Evolutionary conservation across 2,888 invertebrate genomes (phyloP).

Genomic region (Congeria kusceri): DNA sequence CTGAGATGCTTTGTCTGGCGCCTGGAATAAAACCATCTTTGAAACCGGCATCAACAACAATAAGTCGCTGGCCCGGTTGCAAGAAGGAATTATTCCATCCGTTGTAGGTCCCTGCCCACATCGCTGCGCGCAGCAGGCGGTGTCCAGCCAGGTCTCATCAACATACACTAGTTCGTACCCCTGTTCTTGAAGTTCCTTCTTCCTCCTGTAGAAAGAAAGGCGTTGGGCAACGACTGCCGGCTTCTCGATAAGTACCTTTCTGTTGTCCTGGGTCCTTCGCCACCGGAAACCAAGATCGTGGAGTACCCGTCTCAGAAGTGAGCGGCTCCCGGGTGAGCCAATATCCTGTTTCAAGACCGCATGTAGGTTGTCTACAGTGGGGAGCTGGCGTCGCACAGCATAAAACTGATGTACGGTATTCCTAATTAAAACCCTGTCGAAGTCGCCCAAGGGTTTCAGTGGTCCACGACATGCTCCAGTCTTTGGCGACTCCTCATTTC

Average conservation of each 20-base stretch:
- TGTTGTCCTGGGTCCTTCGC: constrained; percentile 24
- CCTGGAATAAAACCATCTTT: too few relatives aligned
- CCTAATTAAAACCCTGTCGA: constrained; percentile 12
- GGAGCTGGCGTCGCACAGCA: constrained; percentile 14
- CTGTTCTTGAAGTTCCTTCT: constrained; percentile 14
- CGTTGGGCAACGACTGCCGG: constrained; percentile 9
- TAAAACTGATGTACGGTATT: constrained; percentile 27
- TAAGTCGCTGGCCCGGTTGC: too few relatives aligned
- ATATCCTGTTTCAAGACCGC: constrained; percentile 2
- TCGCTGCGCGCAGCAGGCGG: constrained; percentile 23
- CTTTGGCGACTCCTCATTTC: too few relatives aligned
- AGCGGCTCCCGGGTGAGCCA: constrained; percentile 11
- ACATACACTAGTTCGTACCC: constrained; percentile 30
- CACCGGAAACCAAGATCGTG: constrained; percentile 16
- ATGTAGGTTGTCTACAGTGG: constrained; percentile 7
- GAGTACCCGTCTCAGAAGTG: constrained; percentile 5
- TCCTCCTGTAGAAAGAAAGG: constrained; percentile 16
- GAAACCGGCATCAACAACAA: too few relatives aligned
- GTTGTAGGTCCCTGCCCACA: constrained; percentile 36
- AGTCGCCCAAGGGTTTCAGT: constrained; percentile 24
- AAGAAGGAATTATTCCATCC: too few relatives aligned
- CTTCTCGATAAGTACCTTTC: constrained; percentile 26
- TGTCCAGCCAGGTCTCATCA: constrained; percentile 46
- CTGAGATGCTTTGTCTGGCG: too few relatives aligned
- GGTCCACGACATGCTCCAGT: background rate